phyloP scores from a whole-genome alignment of 2,113 vertebrate genomes.

The Oncorhynchus kisutch region DNA sequence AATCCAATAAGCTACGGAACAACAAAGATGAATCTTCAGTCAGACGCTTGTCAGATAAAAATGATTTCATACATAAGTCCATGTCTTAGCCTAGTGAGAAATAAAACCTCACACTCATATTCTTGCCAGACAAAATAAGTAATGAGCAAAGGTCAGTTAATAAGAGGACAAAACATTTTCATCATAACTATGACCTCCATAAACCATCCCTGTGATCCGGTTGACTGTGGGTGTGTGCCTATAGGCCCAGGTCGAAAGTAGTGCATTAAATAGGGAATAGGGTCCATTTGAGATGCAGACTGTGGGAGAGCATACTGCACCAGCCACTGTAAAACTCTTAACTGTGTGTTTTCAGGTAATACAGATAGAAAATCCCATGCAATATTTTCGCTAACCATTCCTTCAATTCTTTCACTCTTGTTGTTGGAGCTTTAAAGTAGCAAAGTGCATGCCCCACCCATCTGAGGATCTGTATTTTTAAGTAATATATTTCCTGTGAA shows the following conservation, averaged over 20 bases:
- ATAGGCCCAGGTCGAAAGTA: too few species aligned
- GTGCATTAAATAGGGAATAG: neutral
- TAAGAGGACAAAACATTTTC: neutral
- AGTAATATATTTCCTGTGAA: too few species aligned
- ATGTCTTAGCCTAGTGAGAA: constrained; percentile 2
- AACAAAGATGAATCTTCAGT: constrained; percentile 46
- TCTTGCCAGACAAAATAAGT: neutral
- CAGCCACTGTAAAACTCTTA: neutral
- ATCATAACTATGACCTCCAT: too few species aligned
- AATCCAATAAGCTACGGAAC: constrained; percentile 42
- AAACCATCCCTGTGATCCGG: too few species aligned
- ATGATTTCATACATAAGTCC: constrained; percentile 37
- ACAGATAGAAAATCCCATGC: constrained; percentile 23
- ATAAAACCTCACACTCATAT: too few species aligned
- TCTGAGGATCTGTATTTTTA: too few species aligned
- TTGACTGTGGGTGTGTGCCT: too few species aligned
- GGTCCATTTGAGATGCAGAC: neutral
- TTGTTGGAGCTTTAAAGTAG: constrained; percentile 8
- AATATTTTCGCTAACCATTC: constrained; percentile 24
- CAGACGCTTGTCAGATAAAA: constrained; percentile 29
- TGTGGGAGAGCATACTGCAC: neutral
- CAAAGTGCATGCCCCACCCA: too few species aligned
- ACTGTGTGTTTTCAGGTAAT: neutral
- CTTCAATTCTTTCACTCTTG: constrained; percentile 24
- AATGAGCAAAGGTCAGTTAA: constrained; percentile 10